Evolutionary conservation across 2,113 vertebrate genomes (phyloP).

Genomic region (Sula dactylatra): DNA sequence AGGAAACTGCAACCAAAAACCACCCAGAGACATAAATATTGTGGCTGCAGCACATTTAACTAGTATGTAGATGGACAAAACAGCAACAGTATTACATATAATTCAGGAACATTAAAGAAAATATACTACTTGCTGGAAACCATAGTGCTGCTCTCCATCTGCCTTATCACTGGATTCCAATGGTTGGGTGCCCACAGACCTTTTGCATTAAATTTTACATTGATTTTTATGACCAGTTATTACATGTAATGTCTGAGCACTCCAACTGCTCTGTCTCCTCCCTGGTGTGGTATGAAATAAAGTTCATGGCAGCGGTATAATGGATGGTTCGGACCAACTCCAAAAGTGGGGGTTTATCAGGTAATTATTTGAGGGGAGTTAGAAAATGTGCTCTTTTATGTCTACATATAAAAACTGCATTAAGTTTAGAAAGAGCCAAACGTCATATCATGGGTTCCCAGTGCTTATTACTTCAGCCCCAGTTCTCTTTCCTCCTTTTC

Average conservation of each 20-base stretch:
- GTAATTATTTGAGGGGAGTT: slow-evolving; percentile 45
- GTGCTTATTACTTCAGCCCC: neutral
- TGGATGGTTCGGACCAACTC: slow-evolving; percentile 54
- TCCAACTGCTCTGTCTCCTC: slow-evolving; percentile 54
- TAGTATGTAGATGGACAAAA: slow-evolving; percentile 31
- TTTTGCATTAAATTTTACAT: slow-evolving; percentile 68
- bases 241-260: slow-evolving; percentile 41
- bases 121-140: slow-evolving; percentile 17
- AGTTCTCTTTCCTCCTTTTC: neutral
- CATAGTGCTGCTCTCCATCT: slow-evolving; percentile 40
- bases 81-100: neutral
- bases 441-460: slow-evolving; percentile 7
- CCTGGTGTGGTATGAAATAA: slow-evolving; percentile 69
- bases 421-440: slow-evolving; percentile 46
- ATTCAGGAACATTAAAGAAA: slow-evolving; percentile 30
- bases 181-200: slow-evolving; percentile 58
- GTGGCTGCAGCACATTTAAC: neutral
- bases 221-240: slow-evolving; percentile 64
- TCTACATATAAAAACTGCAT: slow-evolving; percentile 61
- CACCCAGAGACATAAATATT: neutral
- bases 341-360: slow-evolving; percentile 41
- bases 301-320: slow-evolving; percentile 62
- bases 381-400: slow-evolving; percentile 50
- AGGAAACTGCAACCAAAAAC: slow-evolving; percentile 15
- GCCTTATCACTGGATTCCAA: slow-evolving; percentile 33